Base-by-base conservation (phyloP, 2,888 invertebrate genomes). In the Rotaria magnacalcarata region DNA sequence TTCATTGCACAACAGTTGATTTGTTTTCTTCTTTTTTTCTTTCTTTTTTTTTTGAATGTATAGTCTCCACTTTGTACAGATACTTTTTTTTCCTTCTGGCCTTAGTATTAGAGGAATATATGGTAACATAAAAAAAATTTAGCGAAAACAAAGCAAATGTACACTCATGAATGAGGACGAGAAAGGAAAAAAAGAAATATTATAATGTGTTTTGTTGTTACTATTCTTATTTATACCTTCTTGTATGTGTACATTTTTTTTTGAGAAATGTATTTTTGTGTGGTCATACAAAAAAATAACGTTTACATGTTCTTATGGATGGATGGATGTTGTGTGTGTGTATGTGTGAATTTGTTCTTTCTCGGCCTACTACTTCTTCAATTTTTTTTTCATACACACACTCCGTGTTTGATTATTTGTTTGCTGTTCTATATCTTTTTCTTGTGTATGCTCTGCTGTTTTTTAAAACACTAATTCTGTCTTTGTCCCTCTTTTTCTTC, bases 1-100 rank as follows among this genome's bases (percentile, higher is more conserved):
- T 88, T 90, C 90, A 47, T 67, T 67, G 67, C 67, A 67, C 67
- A 80, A 47, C 47, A 80, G 80, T 80, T 80, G 80, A 80, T 67
- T 67, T 34, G 10, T 34, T 67, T 34, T 34, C 7, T 27, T 27
- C 50, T 11, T 67, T 6, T 67, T 27, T 67, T 34, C 7, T 27
- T 27, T 41, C 11, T 67, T 14, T 67, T 27, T 34, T 67, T 34
- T 67, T 67, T 34, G 19, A 34, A 67, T 67, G 67, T 67, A 67
- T 67, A 67, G 67, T 67, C 67, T 67, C 67, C 34, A 67, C 67
- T 67, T 67, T 67, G 67, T 67, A 67, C 67, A 67, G 67, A 67
- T 67, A 34, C 67, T 27, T 67, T 19, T 34, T 34, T 67, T 27
- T 3, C n/a, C 58, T 60, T 2, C 19, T 67, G 67, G 67, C 67